phyloP scores from a whole-genome alignment of 30 jellyfish, hydroid and myxozoan species.

The Rhopilema esculentum region DNA sequence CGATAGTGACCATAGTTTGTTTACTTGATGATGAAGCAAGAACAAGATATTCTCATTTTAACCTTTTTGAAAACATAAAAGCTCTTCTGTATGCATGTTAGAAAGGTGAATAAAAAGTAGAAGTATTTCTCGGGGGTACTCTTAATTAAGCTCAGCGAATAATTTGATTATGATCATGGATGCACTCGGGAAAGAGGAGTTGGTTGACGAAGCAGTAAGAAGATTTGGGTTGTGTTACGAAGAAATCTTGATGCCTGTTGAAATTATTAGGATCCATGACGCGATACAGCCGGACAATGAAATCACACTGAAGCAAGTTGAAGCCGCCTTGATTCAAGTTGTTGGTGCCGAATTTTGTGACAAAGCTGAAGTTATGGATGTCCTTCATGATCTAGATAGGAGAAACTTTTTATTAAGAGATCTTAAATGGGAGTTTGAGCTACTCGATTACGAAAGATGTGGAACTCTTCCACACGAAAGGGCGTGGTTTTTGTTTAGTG shows the following conservation, averaged over 20 bases:
- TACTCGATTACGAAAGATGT: constrained; percentile 36
- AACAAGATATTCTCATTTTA: background rate
- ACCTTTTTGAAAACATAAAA: background rate
- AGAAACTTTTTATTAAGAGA: constrained; percentile 54
- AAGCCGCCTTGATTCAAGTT: constrained; percentile 47
- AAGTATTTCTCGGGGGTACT: too few species aligned
- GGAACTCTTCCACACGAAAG: constrained; percentile 55
- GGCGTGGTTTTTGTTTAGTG: constrained; percentile 45
- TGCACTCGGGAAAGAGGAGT: background rate
- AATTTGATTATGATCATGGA: background rate
- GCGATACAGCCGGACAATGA: constrained; percentile 61
- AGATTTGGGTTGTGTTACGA: constrained; percentile 57
- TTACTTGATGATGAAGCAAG: background rate
- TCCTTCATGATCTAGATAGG: constrained; percentile 64
- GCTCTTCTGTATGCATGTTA: background rate
- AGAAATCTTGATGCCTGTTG: constrained; percentile 37
- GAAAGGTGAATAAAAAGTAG: too few species aligned
- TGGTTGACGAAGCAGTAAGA: constrained; percentile 51
- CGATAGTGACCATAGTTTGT: background rate
- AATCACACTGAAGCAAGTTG: constrained; percentile 38
- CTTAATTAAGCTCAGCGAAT: too few species aligned
- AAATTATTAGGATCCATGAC: constrained; percentile 27
- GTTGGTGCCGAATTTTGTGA: constrained; percentile 34
- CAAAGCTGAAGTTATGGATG: constrained; percentile 31
- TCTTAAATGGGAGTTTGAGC: constrained; percentile 68